A percentile compares a stretch with the other conserved stretches of the same genome.
Evolutionary conservation across 2,797 vertebrate genomes (phyloP).

Genomic region (Centroberyx gerrardi): DNA sequence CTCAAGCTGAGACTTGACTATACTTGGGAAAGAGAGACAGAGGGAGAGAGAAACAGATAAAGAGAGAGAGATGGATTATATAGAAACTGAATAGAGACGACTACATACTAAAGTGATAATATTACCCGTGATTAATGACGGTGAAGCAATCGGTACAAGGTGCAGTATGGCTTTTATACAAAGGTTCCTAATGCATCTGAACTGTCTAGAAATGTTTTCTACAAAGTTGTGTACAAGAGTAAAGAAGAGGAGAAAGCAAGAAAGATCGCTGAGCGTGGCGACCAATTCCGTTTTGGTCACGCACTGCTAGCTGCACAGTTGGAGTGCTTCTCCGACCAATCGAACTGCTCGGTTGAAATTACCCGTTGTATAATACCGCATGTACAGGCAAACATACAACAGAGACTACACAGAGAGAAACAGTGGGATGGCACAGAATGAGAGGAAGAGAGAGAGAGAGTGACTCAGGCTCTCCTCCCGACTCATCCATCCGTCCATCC

Average conservation of each 20-base stretch:
- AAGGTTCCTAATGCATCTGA: background rate
- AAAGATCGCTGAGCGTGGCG: background rate
- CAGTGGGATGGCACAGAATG: slow-evolving; percentile 5
- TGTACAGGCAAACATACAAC: slow-evolving; percentile 2
- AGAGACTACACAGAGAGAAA: slow-evolving; percentile 24
- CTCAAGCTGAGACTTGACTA: too few relatives aligned
- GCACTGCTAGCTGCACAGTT: background rate
- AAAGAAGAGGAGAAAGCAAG: slow-evolving; percentile 6
- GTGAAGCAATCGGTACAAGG: background rate
- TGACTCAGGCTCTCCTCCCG: slow-evolving; percentile 78
- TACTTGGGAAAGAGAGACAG: too few relatives aligned
- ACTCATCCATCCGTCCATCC: slow-evolving; percentile 65
- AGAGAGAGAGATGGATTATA: too few relatives aligned
- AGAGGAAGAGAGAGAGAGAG: slow-evolving; percentile 34
- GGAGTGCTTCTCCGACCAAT: slow-evolving; percentile 30
- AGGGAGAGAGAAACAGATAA: too few relatives aligned
- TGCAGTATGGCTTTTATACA: background rate
- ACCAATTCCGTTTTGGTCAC: slow-evolving; percentile 10
- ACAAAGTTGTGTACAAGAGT: background rate
- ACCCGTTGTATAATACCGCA: slow-evolving; percentile 9
- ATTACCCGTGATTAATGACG: too few relatives aligned
- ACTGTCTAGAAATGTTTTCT: background rate
- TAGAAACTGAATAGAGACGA: too few relatives aligned
- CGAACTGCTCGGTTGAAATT: slow-evolving; percentile 24
- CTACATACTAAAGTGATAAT: too few relatives aligned